Base-by-base conservation (phyloP, 2,113 vertebrate genomes). In the Siphamia tubifer region DNA sequence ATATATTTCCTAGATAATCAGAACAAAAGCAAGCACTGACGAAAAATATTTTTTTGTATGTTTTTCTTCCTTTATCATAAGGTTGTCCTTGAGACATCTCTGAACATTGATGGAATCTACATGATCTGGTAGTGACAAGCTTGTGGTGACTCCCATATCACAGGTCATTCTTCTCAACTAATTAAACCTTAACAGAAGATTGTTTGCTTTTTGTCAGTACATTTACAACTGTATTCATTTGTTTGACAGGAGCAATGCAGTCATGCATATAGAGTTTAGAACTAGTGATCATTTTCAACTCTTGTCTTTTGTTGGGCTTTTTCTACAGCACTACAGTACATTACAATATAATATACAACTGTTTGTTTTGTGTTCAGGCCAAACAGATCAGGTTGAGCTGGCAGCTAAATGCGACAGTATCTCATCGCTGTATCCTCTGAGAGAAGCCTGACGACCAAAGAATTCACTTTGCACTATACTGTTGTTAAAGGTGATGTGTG, bases 401-500 rank as follows among this genome's bases (percentile, higher is more conserved):
- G 98, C 97, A 0, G 98, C 97, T 2, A 99, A 99, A 31, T 96
- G 94, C 81, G 98, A 99, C 62, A 89, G 98, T n/a, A n/a, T n/a
- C n/a, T n/a, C n/a, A n/a, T n/a, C n/a, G 35, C 88, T 99, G 0
- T 99, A 99, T n/a, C n/a, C 70, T 99, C 98, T 0, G 98, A 99
- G 65, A 93, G 98, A n/a, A 97, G 32, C 98, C 98, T 0, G 98
- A 99, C 84, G 99, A 98, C 89, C 98, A 99, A 92, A 95, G 98
- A 64, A 99, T 97, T 47, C 99, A 97, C 85, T 0, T 99, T 85
- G 95, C 72, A 99, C 98, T 0, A 97, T 99, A 47, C 92, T 99
- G 15, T 99, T 97, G 0, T 94, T 99, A 15, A 99, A 99, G 95
- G 98, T 98, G n/a, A n/a, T n/a, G n/a, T n/a, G n/a, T n/a, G n/a